Evolutionary conservation across 2,113 vertebrate genomes (phyloP).

Genomic region (Phylloscopus trochilus): DNA sequence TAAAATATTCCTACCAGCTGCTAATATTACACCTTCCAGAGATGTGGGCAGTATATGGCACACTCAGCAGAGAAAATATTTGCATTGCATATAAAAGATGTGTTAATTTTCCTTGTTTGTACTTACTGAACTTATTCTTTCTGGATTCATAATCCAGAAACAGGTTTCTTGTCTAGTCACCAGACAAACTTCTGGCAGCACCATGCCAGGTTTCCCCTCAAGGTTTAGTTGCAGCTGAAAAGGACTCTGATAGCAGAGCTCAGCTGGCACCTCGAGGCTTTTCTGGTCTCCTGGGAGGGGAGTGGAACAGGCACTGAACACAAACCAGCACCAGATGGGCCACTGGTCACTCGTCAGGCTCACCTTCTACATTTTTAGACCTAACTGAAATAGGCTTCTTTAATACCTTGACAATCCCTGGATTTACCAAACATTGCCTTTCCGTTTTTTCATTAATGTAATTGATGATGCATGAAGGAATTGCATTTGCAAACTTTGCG

Average conservation of each 20-base stretch:
- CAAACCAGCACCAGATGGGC: not conserved
- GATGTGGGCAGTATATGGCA: not conserved
- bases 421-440: not conserved
- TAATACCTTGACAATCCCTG: not conserved
- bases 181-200: not conserved
- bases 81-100: not conserved
- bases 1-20: not conserved
- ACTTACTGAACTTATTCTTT: not conserved
- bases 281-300: not conserved
- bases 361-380: not conserved
- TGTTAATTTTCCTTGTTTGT: not conserved
- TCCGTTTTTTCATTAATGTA: not conserved
- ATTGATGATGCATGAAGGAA: not conserved
- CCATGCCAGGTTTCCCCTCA: not conserved
- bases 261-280: not conserved
- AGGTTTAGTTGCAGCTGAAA: not conserved
- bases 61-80: not conserved
- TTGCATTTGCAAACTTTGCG: not conserved
- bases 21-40: not conserved
- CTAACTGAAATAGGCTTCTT: not conserved
- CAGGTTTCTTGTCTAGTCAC: not conserved
- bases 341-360: not conserved
- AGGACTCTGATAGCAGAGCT: not conserved
- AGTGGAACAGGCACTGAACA: not conserved
- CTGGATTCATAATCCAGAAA: not conserved